Percentiles rank a stretch among this genome's conserved stretches.
These are phyloP conservation scores for Manis javanica DNA, from an alignment of 2,797 vertebrate genomes.

Conservation along the genomic window DNA sequence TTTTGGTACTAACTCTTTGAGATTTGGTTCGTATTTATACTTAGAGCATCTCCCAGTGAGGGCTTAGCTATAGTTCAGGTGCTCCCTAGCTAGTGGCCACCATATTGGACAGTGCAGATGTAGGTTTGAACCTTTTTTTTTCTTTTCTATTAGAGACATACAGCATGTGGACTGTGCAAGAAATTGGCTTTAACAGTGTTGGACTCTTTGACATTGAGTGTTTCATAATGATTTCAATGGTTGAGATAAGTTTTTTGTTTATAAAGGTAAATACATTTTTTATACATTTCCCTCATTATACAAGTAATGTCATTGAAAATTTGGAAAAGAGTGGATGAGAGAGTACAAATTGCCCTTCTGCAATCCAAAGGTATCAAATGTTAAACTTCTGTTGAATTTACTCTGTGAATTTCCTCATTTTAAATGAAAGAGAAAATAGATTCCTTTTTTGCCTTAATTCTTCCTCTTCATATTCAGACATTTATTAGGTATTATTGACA, in stretches of 20 bases:
- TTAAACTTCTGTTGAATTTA: slow-evolving; percentile 48
- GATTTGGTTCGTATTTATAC: not conserved
- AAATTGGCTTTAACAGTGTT: not conserved
- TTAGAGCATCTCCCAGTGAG: not conserved
- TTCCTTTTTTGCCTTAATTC: slow-evolving; percentile 27
- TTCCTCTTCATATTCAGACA: not conserved
- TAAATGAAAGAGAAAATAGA: slow-evolving; percentile 47
- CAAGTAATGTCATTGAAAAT: not conserved
- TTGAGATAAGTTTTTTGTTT: slow-evolving; percentile 30
- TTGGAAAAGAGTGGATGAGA: not conserved
- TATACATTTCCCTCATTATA: slow-evolving; percentile 31
- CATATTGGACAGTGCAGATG: not conserved
- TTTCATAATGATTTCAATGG: slow-evolving; percentile 29
- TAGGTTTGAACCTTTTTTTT: not conserved
- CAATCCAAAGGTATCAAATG: not conserved
- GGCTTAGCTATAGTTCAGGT: not conserved
- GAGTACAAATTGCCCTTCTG: slow-evolving; percentile 16
- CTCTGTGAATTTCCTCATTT: slow-evolving; percentile 40
- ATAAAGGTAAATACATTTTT: slow-evolving; percentile 17
- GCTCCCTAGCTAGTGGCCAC: not conserved
- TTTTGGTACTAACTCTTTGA: slow-evolving; percentile 36
- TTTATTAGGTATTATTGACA: not conserved
- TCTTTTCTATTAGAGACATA: not conserved
- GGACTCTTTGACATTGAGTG: slow-evolving; percentile 9
- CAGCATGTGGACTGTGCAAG: not conserved